These are phyloP conservation scores for Leptogaster cylindrica DNA, from an alignment of 2,888 invertebrate genomes.

Conservation along the genomic window DNA sequence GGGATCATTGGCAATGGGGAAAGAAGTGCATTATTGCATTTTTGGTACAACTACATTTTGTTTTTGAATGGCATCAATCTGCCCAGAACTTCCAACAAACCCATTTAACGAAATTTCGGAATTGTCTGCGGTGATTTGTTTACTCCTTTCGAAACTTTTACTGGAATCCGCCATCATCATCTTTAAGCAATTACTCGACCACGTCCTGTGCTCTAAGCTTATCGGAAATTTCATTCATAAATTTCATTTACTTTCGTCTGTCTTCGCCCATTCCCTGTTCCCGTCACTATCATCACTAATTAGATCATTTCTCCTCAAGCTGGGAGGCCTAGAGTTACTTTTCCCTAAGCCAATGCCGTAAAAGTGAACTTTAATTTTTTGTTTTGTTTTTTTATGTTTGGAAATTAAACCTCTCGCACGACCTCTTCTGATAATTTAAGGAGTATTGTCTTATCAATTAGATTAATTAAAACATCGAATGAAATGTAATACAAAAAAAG, in stretches of 20 bases:
- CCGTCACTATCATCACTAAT: neutral
- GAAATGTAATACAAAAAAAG: too few relatives aligned
- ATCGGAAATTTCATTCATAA: constrained; percentile 34
- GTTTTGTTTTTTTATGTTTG: neutral
- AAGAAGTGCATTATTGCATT: neutral
- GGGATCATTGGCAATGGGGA: neutral
- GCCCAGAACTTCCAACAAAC: too few relatives aligned
- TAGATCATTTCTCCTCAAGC: neutral
- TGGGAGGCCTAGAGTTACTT: neutral
- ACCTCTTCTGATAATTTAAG: too few relatives aligned
- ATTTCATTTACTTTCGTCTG: neutral
- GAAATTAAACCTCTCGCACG: neutral
- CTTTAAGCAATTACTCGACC: neutral
- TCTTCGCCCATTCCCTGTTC: neutral
- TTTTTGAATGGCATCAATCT: neutral
- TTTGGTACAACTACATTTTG: neutral
- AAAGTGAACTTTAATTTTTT: neutral
- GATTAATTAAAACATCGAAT: constrained; percentile 5
- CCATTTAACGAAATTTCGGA: too few relatives aligned
- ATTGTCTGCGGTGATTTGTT: too few relatives aligned
- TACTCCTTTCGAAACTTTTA: neutral
- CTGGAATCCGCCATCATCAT: neutral
- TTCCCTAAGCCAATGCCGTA: neutral
- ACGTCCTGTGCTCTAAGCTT: neutral
- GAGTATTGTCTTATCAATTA: neutral